Evolutionary conservation across 2,888 invertebrate genomes (phyloP).

Genomic region (Elmis aenea): DNA sequence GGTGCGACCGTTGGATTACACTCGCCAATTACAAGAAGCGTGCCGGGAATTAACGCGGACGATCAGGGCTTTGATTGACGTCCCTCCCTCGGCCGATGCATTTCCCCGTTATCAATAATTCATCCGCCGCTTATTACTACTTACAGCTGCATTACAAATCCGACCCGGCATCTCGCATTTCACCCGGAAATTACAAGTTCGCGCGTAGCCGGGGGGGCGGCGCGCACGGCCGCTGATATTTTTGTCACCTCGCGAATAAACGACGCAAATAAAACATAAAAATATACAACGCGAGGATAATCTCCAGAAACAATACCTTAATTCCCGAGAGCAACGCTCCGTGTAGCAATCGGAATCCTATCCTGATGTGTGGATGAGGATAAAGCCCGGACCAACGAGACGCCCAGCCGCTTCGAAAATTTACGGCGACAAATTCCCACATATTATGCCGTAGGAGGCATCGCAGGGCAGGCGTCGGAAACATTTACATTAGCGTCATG

Average conservation of each 20-base stretch:
- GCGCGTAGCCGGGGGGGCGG: background rate
- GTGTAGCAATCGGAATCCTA: constrained; percentile 34
- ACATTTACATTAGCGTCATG: constrained; percentile 14
- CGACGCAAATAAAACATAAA: constrained; percentile 37
- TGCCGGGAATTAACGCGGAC: constrained; percentile 39
- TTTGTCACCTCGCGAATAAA: constrained; percentile 24
- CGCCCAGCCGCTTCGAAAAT: constrained; percentile 38
- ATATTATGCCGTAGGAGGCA: constrained; percentile 37
- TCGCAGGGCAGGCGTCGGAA: constrained; percentile 21
- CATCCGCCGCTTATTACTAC: constrained; percentile 10
- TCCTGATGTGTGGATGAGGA: constrained; percentile 40
- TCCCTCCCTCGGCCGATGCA: constrained; percentile 14
- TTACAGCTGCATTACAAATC: background rate
- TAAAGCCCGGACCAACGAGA: constrained; percentile 26
- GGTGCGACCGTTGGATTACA: constrained; percentile 43
- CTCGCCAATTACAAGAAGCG: constrained; percentile 44
- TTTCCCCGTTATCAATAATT: constrained; percentile 20
- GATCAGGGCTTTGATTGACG: constrained; percentile 32
- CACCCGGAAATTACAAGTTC: background rate
- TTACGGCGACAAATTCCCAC: constrained; percentile 46
- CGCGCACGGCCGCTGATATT: constrained; percentile 13
- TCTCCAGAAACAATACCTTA: constrained; percentile 44
- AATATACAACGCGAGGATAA: constrained; percentile 37
- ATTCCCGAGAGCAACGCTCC: constrained; percentile 31
- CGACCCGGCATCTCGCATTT: background rate